Evolutionary conservation across 2,888 invertebrate species (phyloP).

Genomic region (Pachycephus smyrnensis): DNA sequence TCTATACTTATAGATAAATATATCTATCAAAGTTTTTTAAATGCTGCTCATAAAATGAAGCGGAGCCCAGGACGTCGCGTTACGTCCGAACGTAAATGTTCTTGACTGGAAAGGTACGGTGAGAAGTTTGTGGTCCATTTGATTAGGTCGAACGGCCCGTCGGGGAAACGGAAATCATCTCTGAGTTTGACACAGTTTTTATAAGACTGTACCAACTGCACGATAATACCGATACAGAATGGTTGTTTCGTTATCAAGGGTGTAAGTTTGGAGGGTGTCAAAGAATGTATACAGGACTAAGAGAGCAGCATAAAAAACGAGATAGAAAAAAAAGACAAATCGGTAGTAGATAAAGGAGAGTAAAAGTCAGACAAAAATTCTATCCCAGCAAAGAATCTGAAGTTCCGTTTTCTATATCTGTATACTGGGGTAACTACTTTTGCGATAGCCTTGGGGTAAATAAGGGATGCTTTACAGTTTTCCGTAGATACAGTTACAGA

Average conservation of each 20-base stretch:
- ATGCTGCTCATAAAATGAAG: no score
- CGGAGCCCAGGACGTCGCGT: no score
- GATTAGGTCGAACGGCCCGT: slow-evolving; percentile 24
- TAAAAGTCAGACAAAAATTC: not conserved
- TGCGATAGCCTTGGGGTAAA: not conserved
- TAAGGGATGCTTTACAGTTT: not conserved
- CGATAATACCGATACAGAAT: slow-evolving; percentile 25
- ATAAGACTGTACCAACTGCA: slow-evolving; percentile 16
- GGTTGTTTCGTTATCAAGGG: slow-evolving; percentile 13
- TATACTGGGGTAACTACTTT: not conserved
- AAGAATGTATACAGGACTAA: not conserved
- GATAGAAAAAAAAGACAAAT: not conserved
- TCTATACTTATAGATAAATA: not conserved
- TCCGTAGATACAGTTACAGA: not conserved
- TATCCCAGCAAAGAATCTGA: not conserved
- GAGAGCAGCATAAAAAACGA: not conserved
- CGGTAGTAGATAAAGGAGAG: not conserved
- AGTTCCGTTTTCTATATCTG: not conserved
- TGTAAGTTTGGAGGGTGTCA: not conserved
- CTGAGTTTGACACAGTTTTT: slow-evolving; percentile 19
- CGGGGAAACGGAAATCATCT: slow-evolving; percentile 29
- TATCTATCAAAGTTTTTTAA: no score
- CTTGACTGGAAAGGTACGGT: slow-evolving; percentile 6
- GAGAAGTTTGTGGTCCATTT: slow-evolving; percentile 33
- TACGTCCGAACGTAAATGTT: no score